A percentile compares a stretch with the other conserved stretches of the same genome.
phyloP scores from a whole-genome alignment of 2,797 vertebrate genomes.

The Podarcis lilfordi region DNA sequence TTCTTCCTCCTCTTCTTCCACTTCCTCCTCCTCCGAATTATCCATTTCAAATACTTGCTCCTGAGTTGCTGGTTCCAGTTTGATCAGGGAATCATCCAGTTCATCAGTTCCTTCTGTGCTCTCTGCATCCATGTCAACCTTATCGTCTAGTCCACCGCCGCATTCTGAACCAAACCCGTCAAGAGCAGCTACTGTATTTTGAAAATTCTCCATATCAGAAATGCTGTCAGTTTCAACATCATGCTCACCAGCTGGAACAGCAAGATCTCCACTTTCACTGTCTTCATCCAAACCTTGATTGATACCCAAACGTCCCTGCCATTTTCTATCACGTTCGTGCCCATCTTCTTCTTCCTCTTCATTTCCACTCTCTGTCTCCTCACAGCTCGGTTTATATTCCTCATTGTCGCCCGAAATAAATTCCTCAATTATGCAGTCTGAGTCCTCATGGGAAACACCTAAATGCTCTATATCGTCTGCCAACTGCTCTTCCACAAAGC shows the following conservation, averaged over 20 bases:
- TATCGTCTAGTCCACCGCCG: constrained; percentile 42
- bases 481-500: constrained; percentile 60
- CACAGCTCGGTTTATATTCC: constrained; percentile 64
- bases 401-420: constrained; percentile 79
- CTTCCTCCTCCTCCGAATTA: constrained; percentile 73
- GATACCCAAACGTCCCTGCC: constrained; percentile 41
- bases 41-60: constrained; percentile 39
- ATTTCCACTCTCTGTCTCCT: constrained; percentile 70
- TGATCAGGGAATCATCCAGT: constrained; percentile 65
- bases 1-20: constrained; percentile 67
- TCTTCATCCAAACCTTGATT: constrained; percentile 66
- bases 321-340: constrained; percentile 26
- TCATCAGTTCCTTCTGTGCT: constrained; percentile 73
- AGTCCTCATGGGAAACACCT: constrained; percentile 76
- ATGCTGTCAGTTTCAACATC: constrained; percentile 65
- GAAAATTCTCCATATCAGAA: constrained; percentile 81
- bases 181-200: constrained; percentile 63
- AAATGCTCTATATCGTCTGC: constrained; percentile 41
- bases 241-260: constrained; percentile 38
- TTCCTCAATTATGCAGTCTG: constrained; percentile 83
- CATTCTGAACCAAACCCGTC: constrained; percentile 69
- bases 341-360: constrained; percentile 69
- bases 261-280: constrained; percentile 74
- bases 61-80: constrained; percentile 32
- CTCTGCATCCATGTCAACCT: constrained; percentile 63